A percentile compares a stretch with the other conserved stretches of the same genome.
Evolutionary conservation across 2,888 invertebrate species (phyloP).

Genomic region (Drosophila yooni): DNA sequence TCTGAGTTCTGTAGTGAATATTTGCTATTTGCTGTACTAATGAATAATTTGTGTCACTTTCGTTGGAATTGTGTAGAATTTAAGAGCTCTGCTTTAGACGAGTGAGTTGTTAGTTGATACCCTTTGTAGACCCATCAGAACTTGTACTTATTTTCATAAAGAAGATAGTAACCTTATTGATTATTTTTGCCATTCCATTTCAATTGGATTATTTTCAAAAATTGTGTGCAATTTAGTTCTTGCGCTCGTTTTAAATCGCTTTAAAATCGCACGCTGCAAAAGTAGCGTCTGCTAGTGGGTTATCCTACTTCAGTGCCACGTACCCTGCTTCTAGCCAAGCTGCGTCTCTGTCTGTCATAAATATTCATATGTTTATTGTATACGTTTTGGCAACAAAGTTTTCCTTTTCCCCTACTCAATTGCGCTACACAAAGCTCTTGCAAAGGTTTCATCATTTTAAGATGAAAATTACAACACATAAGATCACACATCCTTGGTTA

Average conservation of each 20-base stretch:
- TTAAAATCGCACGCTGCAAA: constrained; percentile 5
- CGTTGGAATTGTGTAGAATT: not conserved
- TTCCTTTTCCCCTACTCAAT: not conserved
- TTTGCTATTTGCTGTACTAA: not conserved
- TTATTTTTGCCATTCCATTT: not conserved
- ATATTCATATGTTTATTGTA: constrained; percentile 77
- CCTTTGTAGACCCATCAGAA: not conserved
- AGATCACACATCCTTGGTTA: not conserved
- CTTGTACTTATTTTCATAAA: not conserved
- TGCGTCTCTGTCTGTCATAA: constrained; percentile 50
- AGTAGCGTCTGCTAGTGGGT: constrained; percentile 23
- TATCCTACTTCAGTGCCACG: not conserved
- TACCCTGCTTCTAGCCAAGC: not conserved
- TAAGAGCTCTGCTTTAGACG: not conserved
- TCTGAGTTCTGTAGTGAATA: not conserved
- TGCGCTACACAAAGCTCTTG: not conserved
- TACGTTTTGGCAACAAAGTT: constrained; percentile 33
- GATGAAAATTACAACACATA: not conserved
- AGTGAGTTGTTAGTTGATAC: not conserved
- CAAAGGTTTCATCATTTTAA: not conserved
- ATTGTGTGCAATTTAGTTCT: too few species aligned
- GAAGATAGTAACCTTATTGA: not conserved
- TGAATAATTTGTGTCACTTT: not conserved
- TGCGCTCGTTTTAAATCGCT: constrained; percentile 29
- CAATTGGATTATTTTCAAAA: not conserved